These are phyloP conservation scores for Nanorana parkeri DNA, from an alignment of 2,113 vertebrate genomes.

Conservation along the genomic window DNA sequence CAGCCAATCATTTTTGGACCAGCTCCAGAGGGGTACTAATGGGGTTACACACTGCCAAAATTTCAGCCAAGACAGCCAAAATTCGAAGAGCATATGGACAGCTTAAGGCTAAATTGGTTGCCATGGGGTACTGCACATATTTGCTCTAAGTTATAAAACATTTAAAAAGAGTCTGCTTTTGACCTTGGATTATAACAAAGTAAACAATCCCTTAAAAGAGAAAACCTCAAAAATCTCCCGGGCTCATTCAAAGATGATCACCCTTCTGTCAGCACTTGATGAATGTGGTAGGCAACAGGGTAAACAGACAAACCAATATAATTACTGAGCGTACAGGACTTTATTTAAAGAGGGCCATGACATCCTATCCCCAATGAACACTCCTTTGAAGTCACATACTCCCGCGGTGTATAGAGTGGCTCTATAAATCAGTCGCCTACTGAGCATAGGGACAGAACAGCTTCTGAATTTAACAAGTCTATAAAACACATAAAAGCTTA, in stretches of 20 bases:
- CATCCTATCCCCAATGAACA: neutral
- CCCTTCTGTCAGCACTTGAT: constrained; percentile 1
- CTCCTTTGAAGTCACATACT: constrained; percentile 41
- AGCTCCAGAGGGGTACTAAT: no score
- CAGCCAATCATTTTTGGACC: no score
- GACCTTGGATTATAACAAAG: neutral
- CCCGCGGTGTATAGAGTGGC: neutral
- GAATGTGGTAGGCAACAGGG: constrained; percentile 4
- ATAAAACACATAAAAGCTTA: constrained; percentile 2
- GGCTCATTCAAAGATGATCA: neutral
- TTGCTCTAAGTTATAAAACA: no score
- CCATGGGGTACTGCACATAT: no score
- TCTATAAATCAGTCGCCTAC: constrained; percentile 7
- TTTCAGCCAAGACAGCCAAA: no score
- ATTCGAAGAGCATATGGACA: no score
- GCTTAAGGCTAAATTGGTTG: no score
- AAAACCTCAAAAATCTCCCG: neutral
- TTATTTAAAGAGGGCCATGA: constrained; percentile 25
- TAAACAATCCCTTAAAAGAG: neutral
- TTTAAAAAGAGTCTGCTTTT: neutral
- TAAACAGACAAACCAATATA: constrained; percentile 17
- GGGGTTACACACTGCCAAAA: no score
- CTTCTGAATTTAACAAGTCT: constrained; percentile 9
- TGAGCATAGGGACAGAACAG: neutral
- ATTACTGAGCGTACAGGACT: neutral